Evolutionary conservation across 1,140 invertebrate genomes (phyloP).

Genomic region (Bacillus rossius): DNA sequence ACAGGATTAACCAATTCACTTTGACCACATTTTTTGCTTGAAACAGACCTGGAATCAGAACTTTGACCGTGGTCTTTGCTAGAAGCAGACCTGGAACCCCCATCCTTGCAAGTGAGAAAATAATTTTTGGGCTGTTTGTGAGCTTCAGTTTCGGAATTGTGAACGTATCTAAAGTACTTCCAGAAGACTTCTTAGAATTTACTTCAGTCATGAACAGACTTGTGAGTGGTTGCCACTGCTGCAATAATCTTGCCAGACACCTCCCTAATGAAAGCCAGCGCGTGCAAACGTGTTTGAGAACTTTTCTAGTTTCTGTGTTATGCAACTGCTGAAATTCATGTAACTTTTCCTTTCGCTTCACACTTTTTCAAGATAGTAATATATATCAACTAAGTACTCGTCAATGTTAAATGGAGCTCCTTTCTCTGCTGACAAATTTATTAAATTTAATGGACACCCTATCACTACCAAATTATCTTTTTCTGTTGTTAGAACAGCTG

Average conservation of each 20-base stretch:
- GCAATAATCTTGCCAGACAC: not conserved
- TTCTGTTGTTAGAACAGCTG: not conserved
- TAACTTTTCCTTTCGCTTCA: not conserved
- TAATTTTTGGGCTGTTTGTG: not conserved
- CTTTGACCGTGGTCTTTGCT: too few species aligned
- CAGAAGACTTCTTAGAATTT: not conserved
- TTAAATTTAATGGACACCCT: not conserved
- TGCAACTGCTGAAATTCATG: not conserved
- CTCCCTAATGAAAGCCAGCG: not conserved
- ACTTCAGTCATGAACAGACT: not conserved
- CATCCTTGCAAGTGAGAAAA: too few species aligned
- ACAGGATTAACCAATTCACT: too few species aligned
- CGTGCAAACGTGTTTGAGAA: not conserved
- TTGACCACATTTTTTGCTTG: too few species aligned
- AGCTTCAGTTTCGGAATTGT: not conserved
- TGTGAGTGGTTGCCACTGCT: not conserved
- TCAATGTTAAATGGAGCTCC: not conserved
- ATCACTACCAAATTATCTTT: not conserved
- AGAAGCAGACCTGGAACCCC: too few species aligned
- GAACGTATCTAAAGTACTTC: too few species aligned
- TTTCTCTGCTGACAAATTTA: not conserved
- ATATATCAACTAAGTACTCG: not conserved
- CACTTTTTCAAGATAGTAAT: conserved; percentile 4
- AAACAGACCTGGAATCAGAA: too few species aligned
- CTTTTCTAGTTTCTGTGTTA: not conserved